A percentile compares a stretch with the other conserved stretches of the same genome.
Conservation (phyloP, 1,140 invertebrate species). For the Drosophila busckii region DNA sequence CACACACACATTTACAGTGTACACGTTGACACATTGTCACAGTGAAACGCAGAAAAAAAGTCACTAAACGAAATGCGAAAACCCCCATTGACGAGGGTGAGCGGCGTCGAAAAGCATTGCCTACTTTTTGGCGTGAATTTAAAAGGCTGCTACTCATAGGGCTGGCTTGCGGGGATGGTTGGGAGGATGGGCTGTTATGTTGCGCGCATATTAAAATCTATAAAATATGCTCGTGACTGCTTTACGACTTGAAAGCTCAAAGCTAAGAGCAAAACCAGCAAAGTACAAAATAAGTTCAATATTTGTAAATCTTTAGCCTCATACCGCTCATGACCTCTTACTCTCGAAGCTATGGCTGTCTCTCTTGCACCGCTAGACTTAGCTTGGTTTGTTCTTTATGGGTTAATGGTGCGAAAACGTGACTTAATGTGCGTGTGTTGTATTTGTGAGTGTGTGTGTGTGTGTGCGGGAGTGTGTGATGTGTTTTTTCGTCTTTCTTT, state of each 20-base stretch:
- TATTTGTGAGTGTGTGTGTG: constrained; percentile 54
- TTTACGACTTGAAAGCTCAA: constrained; percentile 68
- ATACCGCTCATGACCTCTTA: constrained; percentile 6
- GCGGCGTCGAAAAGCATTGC: constrained; percentile 49
- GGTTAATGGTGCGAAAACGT: constrained; percentile 79
- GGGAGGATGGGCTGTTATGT: constrained; percentile 39
- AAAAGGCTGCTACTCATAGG: constrained; percentile 27
- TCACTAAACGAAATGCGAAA: constrained; percentile 59
- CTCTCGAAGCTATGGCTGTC: constrained; percentile 3
- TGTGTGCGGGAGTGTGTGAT: too few species aligned
- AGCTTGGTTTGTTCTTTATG: constrained; percentile 66
- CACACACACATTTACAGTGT: constrained; percentile 8
- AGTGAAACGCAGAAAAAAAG: constrained; percentile 45
- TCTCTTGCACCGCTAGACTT: not conserved
- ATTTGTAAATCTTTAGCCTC: constrained; percentile 70
- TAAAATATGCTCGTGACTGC: constrained; percentile 74
- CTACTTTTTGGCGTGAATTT: constrained; percentile 70
- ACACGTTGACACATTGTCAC: constrained; percentile 75
- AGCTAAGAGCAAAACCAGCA: constrained; percentile 49
- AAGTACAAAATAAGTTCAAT: constrained; percentile 64
- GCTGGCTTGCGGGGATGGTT: not conserved
- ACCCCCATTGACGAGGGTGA: constrained; percentile 59
- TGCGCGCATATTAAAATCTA: constrained; percentile 75
- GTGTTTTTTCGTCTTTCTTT: constrained; percentile 26
- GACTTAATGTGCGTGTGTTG: constrained; percentile 77